These are phyloP conservation scores for Morphnarchus princeps DNA, from an alignment of 2,113 vertebrate species.

Conservation along the genomic window DNA sequence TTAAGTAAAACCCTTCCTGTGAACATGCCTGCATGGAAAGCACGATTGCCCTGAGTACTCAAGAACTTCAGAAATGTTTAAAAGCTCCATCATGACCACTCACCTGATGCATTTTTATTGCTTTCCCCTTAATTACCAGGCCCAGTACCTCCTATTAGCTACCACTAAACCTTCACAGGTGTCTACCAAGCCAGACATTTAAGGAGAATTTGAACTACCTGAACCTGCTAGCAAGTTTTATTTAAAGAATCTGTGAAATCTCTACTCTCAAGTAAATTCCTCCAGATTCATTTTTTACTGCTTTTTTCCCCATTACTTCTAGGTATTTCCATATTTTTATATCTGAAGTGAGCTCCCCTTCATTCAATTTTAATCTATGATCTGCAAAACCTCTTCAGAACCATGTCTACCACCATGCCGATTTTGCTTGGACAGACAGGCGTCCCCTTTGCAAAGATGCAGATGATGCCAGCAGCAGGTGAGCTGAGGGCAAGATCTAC, in stretches of 20 bases:
- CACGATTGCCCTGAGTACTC: neutral
- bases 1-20: neutral
- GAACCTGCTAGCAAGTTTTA: neutral
- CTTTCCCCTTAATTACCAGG: neutral
- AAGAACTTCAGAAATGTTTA: neutral
- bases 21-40: neutral
- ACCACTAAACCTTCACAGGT: neutral
- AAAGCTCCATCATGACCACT: neutral
- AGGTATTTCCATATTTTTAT: neutral
- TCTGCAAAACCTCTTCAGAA: neutral
- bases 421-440: neutral
- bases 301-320: neutral
- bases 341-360: neutral
- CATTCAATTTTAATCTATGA: neutral
- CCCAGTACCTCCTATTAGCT: neutral
- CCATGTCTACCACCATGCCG: accelerated
- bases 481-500: neutral
- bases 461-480: neutral
- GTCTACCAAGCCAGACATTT: neutral
- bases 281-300: neutral
- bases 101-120: neutral
- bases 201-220: neutral
- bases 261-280: neutral
- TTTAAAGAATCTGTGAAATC: neutral
- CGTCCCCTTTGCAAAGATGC: neutral